Base-by-base conservation (phyloP, 2,113 vertebrate species). In the Vulpes ferrilata region DNA sequence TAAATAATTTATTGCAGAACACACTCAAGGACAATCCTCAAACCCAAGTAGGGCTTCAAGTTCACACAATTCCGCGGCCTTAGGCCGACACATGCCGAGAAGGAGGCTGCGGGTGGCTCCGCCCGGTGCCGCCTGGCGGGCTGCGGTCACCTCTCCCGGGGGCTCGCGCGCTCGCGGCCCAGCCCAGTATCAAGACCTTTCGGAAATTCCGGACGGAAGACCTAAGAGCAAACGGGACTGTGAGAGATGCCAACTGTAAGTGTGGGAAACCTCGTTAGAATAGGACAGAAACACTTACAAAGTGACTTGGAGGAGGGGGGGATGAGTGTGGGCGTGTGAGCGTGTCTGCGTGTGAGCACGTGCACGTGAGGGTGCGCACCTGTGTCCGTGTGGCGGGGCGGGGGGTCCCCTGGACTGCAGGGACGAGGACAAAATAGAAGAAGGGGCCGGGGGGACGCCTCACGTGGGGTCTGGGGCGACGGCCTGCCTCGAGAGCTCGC, bases 1-100 rank as follows among this genome's bases (percentile, higher is more conserved):
- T 96, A 94, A 95, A 96, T 93, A 93, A 97, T 97, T 93, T 90
- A 95, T 91, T 60, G 65, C 90, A 74, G 94, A 96, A 95, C 79
- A 95, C 55, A 95, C 96, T 98, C 93, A 94, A 96, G 96, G 97
- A 97, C 90, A 62, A 53, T 85, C 85, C 92, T 95, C 69, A 96
- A 85, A 55, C 59, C 73, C 80, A 73, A 96, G 97, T 25, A 79
- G 30, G 55, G 92, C 55, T 92, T 93, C 89, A 80, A 84, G 96
- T 81, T 96, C 81, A 57, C 15, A 19, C 62, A 78, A 94, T 86
- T 62, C 13, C 62, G 23, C 11, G 22, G 92, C 59, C 11, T 55
- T 35, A 27, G 55, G 78, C 57, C 62, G 15, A 60, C 15, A 27
- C 2, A 5, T 38, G 35, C 30, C 0, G 6, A 89, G 60, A 67